Evolutionary conservation across 2,113 vertebrate genomes (phyloP), one percentile per base, ranked within the genome.

Genomic region (Phrynosoma blainvillii): DNA sequence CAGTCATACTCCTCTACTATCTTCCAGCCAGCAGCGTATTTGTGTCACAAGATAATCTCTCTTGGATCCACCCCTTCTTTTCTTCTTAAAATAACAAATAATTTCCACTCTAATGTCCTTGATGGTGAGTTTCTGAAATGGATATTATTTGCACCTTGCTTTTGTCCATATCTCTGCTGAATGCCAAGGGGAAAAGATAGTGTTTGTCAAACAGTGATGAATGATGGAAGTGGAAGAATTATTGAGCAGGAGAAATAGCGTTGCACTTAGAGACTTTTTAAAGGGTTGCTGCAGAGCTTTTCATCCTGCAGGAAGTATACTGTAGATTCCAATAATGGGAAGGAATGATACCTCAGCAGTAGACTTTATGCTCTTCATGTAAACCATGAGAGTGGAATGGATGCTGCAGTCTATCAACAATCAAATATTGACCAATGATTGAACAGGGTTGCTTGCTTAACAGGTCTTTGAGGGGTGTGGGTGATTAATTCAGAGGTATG

Each of bases 41-140:
- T 77, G 40, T 76, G 56, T 32, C 79, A 52, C 79, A 27, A 88
- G 71, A 88, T 88, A 76, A 82, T 77, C 74, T 76, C 71, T 66
- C 62, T 52, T 25, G 54, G 79, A 20, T 14, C 79, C 40, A 7
- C 71, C 2, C 14, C 56, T 93, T 87, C 25, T 79, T 91, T n/a
- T 56, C 1, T 89, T 89, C 79, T 13, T 13, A 25, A 32, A 65
- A 36, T 88, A 65, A 21, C 21, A 80, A 85, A 18, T n/a, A 7
- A 87, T 88, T 75, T 75, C 54, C 42, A n/a, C 13, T 16, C 54
- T 21, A 80, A 36, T 16, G n/a, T 84, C 85, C 84, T 52, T 70
- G 54, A 30, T 52, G 79, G 6, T 9, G 12, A 25, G 25, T n/a
- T 78, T 87, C 82, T 59, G 65, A 65, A 88, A 16, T 11, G 59